Evolutionary conservation across 1,140 invertebrate genomes (phyloP), one percentile per base, ranked within the genome.

Genomic region (Zaprionus tsacasi): DNA sequence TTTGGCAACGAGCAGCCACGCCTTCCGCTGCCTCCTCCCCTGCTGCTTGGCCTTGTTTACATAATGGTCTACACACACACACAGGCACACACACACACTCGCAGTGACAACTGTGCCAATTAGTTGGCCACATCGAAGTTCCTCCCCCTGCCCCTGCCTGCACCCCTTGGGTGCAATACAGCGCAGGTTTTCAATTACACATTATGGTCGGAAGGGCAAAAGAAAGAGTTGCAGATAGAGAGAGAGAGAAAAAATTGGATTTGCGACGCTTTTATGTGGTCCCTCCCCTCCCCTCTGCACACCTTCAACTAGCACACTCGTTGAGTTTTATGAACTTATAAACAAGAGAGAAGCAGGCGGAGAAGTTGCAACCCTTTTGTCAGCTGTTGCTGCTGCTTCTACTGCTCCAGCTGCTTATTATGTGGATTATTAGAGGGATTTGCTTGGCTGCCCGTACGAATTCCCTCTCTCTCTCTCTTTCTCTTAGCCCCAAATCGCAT

Each of bases 281-380:
- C n/a, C 57, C 43, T 38, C 25, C 45, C 65, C 36, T 6, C 58
- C 27, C 33, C 21, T 21, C 21, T 36, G 21, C 52, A 30, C 52
- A 30, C 52, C 45, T 10, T 2, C 0, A 45, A n/a, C 2, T 0
- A 38, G 17, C 17, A 71, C 88, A 73, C 88, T 88, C 88, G 88
- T 91, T 91, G 81, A 88, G 81, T 91, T 91, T 91, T 91, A 91
- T 91, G 88, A 91, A 91, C 88, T 91, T 91, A 91, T 91, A 91
- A 91, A 91, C 88, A 91, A 91, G 81, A 79, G 82, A 40, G 68
- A 60, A 67, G 33, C 40, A 52, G 17, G 17, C 3, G 30, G 2
- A 36, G 33, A 50, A 43, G 75, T 30, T 76, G 70, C 81, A 86
- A 88, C 85, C 85, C 85, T 88, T 90, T 86, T 57, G 63, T 61